These are phyloP conservation scores for Varecia variegata DNA, from an alignment of 2,797 vertebrate species.

Conservation along the genomic window DNA sequence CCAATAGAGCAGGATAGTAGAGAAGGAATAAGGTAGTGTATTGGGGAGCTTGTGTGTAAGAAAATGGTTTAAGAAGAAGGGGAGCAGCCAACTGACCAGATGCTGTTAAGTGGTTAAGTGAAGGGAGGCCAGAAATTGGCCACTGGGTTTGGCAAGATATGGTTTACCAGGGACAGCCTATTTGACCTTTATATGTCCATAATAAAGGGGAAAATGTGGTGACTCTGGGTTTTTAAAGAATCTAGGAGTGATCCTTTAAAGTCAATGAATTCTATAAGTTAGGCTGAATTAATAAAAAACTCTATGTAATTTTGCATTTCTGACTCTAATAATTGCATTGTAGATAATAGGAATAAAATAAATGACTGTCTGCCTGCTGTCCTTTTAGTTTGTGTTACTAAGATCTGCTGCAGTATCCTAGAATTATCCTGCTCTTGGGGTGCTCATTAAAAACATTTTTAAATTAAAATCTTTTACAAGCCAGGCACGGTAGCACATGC, in stretches of 20 bases:
- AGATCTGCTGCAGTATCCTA: not conserved
- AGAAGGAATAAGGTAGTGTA: too few species aligned
- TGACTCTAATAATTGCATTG: not conserved
- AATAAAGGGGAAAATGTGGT: not conserved
- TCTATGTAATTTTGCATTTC: not conserved
- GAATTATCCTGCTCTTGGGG: not conserved
- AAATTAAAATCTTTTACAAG: not conserved
- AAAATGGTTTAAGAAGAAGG: not conserved
- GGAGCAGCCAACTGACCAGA: not conserved
- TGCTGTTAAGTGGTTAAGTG: not conserved
- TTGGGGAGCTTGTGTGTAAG: not conserved
- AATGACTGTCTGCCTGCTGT: not conserved
- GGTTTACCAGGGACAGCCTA: not conserved
- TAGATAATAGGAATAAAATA: not conserved
- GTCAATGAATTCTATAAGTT: not conserved
- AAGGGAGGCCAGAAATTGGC: not conserved
- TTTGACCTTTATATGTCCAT: not conserved
- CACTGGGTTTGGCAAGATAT: not conserved
- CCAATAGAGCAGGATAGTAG: not conserved
- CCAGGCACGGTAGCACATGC: rapidly evolving
- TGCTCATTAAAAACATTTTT: slow-evolving; percentile 37
- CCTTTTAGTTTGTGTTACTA: not conserved
- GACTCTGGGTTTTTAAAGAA: not conserved
- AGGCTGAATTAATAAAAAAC: not conserved
- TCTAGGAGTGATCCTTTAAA: not conserved